These are phyloP conservation scores for Temnothorax ravouxi DNA, from an alignment of 2,888 invertebrate genomes.

Conservation along the genomic window DNA sequence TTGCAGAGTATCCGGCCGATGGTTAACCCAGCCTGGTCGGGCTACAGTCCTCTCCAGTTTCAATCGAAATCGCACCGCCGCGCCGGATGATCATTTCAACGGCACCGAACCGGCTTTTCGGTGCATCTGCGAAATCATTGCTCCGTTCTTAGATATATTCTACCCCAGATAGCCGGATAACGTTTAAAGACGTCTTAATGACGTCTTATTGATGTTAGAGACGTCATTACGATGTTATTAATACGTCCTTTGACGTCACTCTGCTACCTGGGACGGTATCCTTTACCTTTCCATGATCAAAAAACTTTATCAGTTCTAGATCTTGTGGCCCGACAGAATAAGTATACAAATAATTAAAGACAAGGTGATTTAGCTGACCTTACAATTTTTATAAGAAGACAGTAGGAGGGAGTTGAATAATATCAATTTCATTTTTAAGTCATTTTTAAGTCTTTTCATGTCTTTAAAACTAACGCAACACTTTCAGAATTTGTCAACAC, in stretches of 20 bases:
- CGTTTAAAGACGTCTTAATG: too few species aligned
- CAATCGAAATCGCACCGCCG: constrained; percentile 31
- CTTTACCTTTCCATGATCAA: not conserved
- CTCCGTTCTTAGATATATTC: not conserved
- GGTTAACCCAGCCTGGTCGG: constrained; percentile 54
- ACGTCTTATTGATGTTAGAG: too few species aligned
- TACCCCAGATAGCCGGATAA: too few species aligned
- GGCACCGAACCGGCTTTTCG: not conserved
- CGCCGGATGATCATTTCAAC: constrained; percentile 12
- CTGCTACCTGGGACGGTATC: too few species aligned
- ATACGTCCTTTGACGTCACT: too few species aligned
- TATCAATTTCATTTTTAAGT: not conserved
- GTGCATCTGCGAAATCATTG: not conserved
- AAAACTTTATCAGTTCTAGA: not conserved
- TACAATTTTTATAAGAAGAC: not conserved
- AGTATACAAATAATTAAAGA: not conserved
- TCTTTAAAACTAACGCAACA: not conserved
- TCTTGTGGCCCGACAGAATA: not conserved
- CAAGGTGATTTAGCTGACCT: not conserved
- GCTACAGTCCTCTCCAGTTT: constrained; percentile 37
- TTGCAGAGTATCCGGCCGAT: constrained; percentile 59
- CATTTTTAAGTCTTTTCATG: not conserved
- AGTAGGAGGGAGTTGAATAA: not conserved
- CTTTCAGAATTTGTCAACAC: not conserved
- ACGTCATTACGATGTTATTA: too few species aligned